Evolutionary conservation across 2,113 vertebrate species (phyloP).

Genomic region (Entomyzon cyanotis): DNA sequence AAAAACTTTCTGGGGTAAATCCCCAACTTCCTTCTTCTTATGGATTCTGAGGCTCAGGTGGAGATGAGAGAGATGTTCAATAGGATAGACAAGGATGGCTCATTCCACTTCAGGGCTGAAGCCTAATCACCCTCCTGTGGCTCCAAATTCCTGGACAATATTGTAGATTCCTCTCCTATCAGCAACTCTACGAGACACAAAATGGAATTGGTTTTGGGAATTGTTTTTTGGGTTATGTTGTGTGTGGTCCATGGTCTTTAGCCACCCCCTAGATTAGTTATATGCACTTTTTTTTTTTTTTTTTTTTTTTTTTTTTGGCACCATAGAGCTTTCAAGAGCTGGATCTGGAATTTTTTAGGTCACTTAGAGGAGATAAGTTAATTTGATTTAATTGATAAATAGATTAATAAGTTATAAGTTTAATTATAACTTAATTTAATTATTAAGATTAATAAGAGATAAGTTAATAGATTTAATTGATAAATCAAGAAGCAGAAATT

Average conservation of each 20-base stretch:
- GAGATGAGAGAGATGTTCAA: not conserved
- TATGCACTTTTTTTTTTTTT: accelerated
- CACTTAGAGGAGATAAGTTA: not conserved
- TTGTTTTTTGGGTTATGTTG: not conserved
- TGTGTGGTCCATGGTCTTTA: not conserved
- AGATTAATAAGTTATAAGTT: no score
- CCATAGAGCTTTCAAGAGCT: not conserved
- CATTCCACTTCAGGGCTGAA: not conserved
- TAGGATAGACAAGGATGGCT: not conserved
- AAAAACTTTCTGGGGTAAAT: not conserved
- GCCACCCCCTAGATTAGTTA: accelerated
- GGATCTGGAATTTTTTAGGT: not conserved
- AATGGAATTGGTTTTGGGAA: not conserved
- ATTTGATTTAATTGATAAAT: no score
- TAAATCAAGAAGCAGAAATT: not conserved
- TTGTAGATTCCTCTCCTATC: not conserved
- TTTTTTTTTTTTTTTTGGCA: not conserved
- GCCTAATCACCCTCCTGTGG: not conserved
- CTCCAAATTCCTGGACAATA: not conserved
- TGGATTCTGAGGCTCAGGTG: not conserved
- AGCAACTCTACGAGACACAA: not conserved
- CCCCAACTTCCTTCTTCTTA: not conserved
- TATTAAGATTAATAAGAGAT: no score
- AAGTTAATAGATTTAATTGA: no score
- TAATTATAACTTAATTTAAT: no score